Base-by-base conservation (phyloP, 2,888 invertebrate genomes). In the Pycnomerus fuliginosus region DNA sequence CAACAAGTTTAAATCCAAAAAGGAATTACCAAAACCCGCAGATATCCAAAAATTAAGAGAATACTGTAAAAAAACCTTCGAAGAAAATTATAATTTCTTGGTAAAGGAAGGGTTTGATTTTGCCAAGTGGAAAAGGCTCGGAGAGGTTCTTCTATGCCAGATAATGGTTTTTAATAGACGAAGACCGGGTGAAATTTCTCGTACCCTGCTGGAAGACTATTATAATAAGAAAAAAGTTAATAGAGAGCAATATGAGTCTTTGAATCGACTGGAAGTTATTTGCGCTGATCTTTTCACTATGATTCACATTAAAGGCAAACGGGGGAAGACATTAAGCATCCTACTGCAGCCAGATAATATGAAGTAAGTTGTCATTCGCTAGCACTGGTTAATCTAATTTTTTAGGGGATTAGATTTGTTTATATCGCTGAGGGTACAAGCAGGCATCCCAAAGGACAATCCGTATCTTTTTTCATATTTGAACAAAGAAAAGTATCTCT, bases 181-280 rank as follows among this genome's bases (percentile, higher is more conserved):
- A 17, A 5, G 33, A 22, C 33, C 33, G 2, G 33, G 33, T 11
- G 33, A 33, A 33, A 11, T 33, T 22, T 33, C 33, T 20, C 10
- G 20, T 5, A 22, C n/a, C 11, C 5, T 22, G 3, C 7, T 33
- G 20, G 22, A 22, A 11, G 22, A 33, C 17, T 33, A 20, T 11
- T 8, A 16, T 8, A 7, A 16, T 17, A 31, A 31, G 17, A 15
- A 31, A 31, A 8, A 31, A 31, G 10, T 31, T 10, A 12, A 3
- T 4, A 7, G 8, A 16, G 31, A 15, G n/a, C n/a, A 31, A 7
- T 16, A 31, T 10, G 11, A 31, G 15, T 8, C 2, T 17, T 10
- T 31, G n/a, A 16, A 15, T 15, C 16, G 11, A 5, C 16, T 31
- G 5, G 31, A 31, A 15, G 16, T 31, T 13, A 8, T 31, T 14